Evolutionary conservation across 2,113 vertebrate species (phyloP), one percentile per base, ranked within the genome.

Genomic region (Columba livia): DNA sequence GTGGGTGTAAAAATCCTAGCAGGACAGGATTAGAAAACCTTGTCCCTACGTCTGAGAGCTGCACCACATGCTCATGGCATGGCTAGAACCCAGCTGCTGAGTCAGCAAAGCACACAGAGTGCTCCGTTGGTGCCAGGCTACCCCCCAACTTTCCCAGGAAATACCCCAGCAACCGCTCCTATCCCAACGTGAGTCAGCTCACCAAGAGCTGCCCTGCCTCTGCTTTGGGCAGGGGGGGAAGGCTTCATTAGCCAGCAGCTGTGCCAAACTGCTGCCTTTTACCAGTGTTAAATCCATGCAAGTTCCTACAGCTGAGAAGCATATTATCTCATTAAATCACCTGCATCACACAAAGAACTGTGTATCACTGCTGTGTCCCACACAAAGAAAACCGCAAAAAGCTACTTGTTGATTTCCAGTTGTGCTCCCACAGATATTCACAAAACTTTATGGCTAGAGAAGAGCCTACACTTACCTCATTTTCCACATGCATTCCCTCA

Each of bases 11-110:
- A 24, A 48, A 78, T 42, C 40, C n/a, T 10, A 10, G 60, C 7
- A 38, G 47, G 47, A 34, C 10, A 16, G 47, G n/a, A 75, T 34
- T 36, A 42, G 82, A 77, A 82, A 31, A 36, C n/a, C 42, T 65
- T 70, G 34, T 42, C 53, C 74, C 16, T 54, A 85, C 65, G 1
- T 16, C 66, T 60, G 9, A 9, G 38, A 50, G 62, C 34, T 16
- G 3, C 29, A 31, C 18, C 80, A 64, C 10, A 0, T 2, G 3
- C 50, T 60, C 0, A 0, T 14, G 20, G 44, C 9, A 10, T 8
- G 11, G 62, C 62, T 44, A 25, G 20, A 83, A 32, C 15, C n/a
- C 7, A 2, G 3, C 2, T n/a, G 31, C 69, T 4, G 4, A 67
- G 73, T 20, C 47, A 36, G 88, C 21, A 1, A 16, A 78, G 56